Conservation (phyloP, 2,113 vertebrate species). For the Takifugu flavidus region DNA sequence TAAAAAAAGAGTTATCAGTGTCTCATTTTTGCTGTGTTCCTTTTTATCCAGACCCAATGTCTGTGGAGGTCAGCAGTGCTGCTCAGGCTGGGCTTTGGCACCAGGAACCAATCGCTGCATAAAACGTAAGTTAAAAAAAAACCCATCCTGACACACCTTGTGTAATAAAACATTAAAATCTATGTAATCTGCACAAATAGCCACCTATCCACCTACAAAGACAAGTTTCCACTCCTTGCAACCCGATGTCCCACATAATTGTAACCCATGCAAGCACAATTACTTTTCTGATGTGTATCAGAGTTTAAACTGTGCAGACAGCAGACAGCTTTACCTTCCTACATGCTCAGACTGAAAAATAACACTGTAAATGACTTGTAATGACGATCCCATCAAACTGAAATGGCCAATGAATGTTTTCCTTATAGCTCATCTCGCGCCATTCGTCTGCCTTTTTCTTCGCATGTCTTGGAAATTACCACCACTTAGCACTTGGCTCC, state of each 20-base stretch:
- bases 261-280: slow-evolving; percentile 2
- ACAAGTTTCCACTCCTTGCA: slow-evolving; percentile 6
- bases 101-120: slow-evolving; percentile 89
- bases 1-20: slow-evolving; percentile 4
- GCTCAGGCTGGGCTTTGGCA: slow-evolving; percentile 89
- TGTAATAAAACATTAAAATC: not conserved
- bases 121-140: slow-evolving; percentile 84
- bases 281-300: slow-evolving; percentile 16
- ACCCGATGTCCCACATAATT: not conserved
- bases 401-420: slow-evolving; percentile 55
- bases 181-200: not conserved
- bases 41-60: slow-evolving; percentile 83
- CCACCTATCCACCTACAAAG: slow-evolving; percentile 2
- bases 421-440: slow-evolving; percentile 40
- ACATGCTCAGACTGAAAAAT: slow-evolving; percentile 35
- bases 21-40: slow-evolving; percentile 25
- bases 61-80: slow-evolving; percentile 92
- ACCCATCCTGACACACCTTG: not conserved
- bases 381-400: slow-evolving; percentile 51
- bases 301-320: slow-evolving; percentile 29
- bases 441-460: slow-evolving; percentile 33
- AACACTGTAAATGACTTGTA: slow-evolving; percentile 48
- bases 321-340: slow-evolving; percentile 21
- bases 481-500: slow-evolving; percentile 52
- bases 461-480: slow-evolving; percentile 50